Percentiles rank a stretch among this genome's conserved stretches.
These are phyloP conservation scores for Tineola bisselliella DNA, from an alignment of 2,888 invertebrate genomes.

Conservation along the genomic window DNA sequence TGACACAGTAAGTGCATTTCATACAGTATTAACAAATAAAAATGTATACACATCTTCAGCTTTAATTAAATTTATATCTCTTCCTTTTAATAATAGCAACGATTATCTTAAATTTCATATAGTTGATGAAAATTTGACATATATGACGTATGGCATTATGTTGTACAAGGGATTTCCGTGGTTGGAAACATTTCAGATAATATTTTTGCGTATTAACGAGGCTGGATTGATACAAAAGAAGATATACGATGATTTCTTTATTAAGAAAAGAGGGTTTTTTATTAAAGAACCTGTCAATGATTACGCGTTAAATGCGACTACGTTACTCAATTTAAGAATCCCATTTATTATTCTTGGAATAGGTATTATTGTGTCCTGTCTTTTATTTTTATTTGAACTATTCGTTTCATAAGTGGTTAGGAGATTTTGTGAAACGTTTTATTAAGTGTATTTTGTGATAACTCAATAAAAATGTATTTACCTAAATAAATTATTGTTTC, in stretches of 20 bases:
- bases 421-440: no score
- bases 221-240: constrained; percentile 14
- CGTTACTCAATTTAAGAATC: constrained; percentile 8
- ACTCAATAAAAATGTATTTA: no score
- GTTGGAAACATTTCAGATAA: constrained; percentile 1
- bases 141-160: constrained; percentile 14
- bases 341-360: constrained; percentile 5
- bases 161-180: constrained; percentile 18
- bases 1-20: neutral
- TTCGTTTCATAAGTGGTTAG: no score
- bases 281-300: neutral
- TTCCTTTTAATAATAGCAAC: constrained; percentile 7
- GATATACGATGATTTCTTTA: neutral
- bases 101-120: constrained; percentile 12
- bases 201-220: constrained; percentile 15
- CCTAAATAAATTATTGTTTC: no score
- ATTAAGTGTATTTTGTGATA: no score
- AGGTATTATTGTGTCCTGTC: neutral
- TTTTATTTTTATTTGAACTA: constrained; percentile 2
- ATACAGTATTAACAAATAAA: constrained; percentile 2
- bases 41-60: constrained; percentile 13
- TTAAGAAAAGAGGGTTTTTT: constrained; percentile 2
- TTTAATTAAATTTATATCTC: constrained; percentile 14
- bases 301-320: neutral
- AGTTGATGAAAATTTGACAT: constrained; percentile 14